A percentile compares a stretch with the other conserved stretches of the same genome.
These are phyloP conservation scores for Urophycis tenuis DNA, from an alignment of 2,797 vertebrate species.

Conservation along the genomic window DNA sequence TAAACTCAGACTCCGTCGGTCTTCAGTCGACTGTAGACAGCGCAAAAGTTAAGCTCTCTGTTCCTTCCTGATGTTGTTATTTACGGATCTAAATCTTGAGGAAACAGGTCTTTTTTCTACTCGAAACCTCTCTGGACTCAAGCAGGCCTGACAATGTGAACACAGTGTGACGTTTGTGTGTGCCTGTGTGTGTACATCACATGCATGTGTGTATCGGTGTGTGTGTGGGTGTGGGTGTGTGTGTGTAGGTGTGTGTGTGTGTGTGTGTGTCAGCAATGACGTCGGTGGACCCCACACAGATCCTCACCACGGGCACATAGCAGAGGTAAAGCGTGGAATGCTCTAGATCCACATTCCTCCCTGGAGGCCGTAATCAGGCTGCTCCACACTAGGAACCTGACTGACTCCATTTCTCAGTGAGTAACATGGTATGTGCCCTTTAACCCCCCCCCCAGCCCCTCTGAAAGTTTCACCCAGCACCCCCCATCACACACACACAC, in stretches of 20 bases:
- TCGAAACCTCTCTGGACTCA: neutral
- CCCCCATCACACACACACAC: neutral
- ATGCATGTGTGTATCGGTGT: neutral
- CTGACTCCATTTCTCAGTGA: neutral
- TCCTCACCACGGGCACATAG: neutral
- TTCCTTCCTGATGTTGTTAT: neutral
- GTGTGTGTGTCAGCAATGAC: conserved; percentile 5
- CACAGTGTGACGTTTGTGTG: neutral
- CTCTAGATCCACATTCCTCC: conserved; percentile 44
- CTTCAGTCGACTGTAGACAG: neutral
- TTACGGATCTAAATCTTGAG: neutral
- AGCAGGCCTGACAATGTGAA: neutral
- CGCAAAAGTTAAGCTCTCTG: neutral
- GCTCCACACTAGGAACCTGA: neutral
- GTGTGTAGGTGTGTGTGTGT: neutral
- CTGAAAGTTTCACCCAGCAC: neutral
- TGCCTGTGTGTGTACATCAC: neutral
- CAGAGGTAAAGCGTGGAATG: conserved; percentile 37
- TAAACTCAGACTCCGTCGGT: neutral
- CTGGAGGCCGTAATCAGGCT: neutral
- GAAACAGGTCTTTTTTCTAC: neutral
- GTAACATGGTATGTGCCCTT: neutral
- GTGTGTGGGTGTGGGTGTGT: neutral
- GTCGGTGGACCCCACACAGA: neutral
- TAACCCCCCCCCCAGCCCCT: neutral